phyloP scores from a whole-genome alignment of 1,140 invertebrate species.

The Sitobion miscanthi region DNA sequence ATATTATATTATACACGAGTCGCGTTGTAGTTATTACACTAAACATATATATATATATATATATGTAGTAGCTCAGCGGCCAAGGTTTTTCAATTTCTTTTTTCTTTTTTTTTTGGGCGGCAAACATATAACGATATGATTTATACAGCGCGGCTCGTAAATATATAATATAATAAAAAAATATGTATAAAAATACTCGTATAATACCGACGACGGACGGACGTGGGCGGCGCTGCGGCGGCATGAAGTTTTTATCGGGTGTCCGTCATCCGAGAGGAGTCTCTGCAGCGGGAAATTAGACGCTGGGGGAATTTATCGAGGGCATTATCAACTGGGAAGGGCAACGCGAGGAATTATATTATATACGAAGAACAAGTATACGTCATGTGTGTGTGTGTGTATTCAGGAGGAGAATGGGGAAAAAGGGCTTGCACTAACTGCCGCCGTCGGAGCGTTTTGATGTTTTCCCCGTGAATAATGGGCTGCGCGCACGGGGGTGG shows the following conservation, averaged over 20 bases:
- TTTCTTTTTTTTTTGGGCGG: neutral
- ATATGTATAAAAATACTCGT: neutral
- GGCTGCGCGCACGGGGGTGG: slow-evolving; percentile 19
- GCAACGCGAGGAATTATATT: slow-evolving; percentile 25
- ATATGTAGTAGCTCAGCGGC: neutral
- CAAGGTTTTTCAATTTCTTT: slow-evolving; percentile 21
- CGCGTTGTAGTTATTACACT: neutral
- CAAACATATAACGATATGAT: slow-evolving; percentile 18
- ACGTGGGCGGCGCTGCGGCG: neutral
- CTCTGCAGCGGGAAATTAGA: slow-evolving; percentile 43
- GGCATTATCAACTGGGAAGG: slow-evolving; percentile 42
- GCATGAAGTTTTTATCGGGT: slow-evolving; percentile 27
- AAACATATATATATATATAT: neutral
- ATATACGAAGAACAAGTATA: neutral
- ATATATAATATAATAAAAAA: neutral
- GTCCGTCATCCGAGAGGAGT: slow-evolving; percentile 28
- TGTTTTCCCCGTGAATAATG: slow-evolving; percentile 54
- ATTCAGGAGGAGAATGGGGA: neutral
- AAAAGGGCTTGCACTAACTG: slow-evolving; percentile 46
- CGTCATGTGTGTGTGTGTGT: neutral
- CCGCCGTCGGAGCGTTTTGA: slow-evolving; percentile 47
- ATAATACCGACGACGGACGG: neutral
- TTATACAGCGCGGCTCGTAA: neutral
- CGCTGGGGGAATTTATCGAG: slow-evolving; percentile 36
- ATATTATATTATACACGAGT: neutral